These are phyloP conservation scores for Enteromius anoplus DNA, from an alignment of 2,797 vertebrate species.

Conservation along the genomic window DNA sequence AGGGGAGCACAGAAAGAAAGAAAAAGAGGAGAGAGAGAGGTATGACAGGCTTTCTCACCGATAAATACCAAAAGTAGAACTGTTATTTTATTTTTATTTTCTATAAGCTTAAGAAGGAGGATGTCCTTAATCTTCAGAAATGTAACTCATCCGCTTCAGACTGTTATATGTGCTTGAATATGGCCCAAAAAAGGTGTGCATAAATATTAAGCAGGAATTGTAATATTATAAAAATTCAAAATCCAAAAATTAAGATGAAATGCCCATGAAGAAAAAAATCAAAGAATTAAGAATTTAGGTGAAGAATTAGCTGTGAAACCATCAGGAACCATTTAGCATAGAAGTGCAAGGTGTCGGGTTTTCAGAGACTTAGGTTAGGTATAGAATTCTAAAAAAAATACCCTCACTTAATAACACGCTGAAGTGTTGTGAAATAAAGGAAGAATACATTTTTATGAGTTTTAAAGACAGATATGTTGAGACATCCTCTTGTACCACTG, in stretches of 20 bases:
- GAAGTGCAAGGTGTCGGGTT: background rate
- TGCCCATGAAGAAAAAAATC: background rate
- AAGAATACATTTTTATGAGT: background rate
- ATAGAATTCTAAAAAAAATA: background rate
- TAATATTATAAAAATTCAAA: background rate
- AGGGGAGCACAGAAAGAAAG: background rate
- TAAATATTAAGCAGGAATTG: background rate
- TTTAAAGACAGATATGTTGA: background rate
- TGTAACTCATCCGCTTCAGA: background rate
- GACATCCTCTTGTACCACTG: background rate
- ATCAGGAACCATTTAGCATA: background rate
- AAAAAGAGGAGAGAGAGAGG: slow-evolving; percentile 15
- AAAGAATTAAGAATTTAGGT: no score
- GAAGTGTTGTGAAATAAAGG: background rate
- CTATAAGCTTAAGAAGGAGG: background rate
- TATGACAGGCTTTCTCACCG: background rate
- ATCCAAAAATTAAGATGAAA: background rate
- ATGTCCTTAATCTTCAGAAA: background rate
- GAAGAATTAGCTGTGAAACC: background rate
- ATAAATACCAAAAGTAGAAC: background rate
- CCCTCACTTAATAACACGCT: background rate
- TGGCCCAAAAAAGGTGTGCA: background rate
- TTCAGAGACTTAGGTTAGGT: background rate
- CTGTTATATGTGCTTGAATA: background rate
- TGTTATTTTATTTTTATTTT: background rate